These are phyloP conservation scores for Ginglymostoma cirratum DNA, from an alignment of 2,113 vertebrate genomes.

Conservation along the genomic window DNA sequence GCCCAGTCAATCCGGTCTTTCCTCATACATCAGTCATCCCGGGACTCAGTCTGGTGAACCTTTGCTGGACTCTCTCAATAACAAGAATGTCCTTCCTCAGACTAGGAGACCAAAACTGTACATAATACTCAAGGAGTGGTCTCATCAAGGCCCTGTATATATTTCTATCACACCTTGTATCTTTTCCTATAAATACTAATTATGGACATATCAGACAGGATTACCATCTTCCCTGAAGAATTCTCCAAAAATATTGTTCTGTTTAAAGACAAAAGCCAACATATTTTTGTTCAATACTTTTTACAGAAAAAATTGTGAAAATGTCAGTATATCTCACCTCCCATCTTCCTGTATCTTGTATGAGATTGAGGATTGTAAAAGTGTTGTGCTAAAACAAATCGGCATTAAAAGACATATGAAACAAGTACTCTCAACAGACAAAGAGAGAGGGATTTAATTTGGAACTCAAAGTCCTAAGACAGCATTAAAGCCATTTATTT, in stretches of 20 bases:
- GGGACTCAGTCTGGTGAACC: no score
- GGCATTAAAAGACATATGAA: not conserved
- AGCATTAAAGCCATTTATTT: not conserved
- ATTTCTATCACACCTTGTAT: no score
- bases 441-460: not conserved
- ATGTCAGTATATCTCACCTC: not conserved
- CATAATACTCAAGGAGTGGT: no score
- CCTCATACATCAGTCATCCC: no score
- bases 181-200: not conserved
- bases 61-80: no score
- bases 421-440: not conserved
- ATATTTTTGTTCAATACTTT: not conserved
- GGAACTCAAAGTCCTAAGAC: not conserved
- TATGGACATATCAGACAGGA: not conserved
- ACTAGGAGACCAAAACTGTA: no score
- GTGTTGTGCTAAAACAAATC: constrained; percentile 23
- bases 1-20: no score
- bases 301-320: not conserved
- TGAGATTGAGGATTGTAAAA: constrained; percentile 24
- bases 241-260: not conserved
- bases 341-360: not conserved
- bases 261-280: no score
- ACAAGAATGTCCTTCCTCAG: no score
- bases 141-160: no score
- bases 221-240: not conserved